Evolutionary conservation across 2,888 invertebrate species (phyloP).

Genomic region (Dryomyza anilis): DNA sequence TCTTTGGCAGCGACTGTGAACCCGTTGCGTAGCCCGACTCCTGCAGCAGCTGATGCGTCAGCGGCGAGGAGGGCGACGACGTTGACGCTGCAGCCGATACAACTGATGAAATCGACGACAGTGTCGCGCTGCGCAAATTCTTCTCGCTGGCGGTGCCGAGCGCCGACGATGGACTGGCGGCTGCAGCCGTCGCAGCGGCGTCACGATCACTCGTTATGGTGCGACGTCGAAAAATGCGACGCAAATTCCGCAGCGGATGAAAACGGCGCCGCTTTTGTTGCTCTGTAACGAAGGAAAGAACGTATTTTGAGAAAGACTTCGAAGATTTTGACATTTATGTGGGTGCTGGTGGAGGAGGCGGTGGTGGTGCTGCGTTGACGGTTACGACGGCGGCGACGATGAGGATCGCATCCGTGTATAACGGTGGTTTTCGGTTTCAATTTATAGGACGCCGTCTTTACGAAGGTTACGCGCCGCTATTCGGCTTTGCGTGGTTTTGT

Average conservation of each 20-base stretch:
- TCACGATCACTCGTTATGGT: constrained; percentile 55
- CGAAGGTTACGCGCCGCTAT: not conserved
- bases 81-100: constrained; percentile 42
- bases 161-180: constrained; percentile 36
- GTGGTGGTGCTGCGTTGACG: not conserved
- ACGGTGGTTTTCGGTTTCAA: not conserved
- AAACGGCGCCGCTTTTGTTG: constrained; percentile 60
- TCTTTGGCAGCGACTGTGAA: constrained; percentile 53
- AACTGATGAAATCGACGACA: constrained; percentile 36
- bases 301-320: too few relatives aligned
- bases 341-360: not conserved
- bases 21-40: constrained; percentile 40
- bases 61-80: constrained; percentile 53
- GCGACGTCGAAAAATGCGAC: constrained; percentile 60
- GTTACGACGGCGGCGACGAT: not conserved
- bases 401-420: not conserved
- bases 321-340: too few relatives aligned
- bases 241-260: constrained; percentile 60
- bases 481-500: not conserved
- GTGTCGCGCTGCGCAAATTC: constrained; percentile 49
- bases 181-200: constrained; percentile 29
- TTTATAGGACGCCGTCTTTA: too few relatives aligned
- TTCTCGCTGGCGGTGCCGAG: constrained; percentile 49
- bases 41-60: constrained; percentile 49
- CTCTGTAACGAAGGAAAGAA: constrained; percentile 42